These are phyloP conservation scores for Colostygia pectinataria DNA, from an alignment of 2,888 invertebrate genomes.

Conservation along the genomic window DNA sequence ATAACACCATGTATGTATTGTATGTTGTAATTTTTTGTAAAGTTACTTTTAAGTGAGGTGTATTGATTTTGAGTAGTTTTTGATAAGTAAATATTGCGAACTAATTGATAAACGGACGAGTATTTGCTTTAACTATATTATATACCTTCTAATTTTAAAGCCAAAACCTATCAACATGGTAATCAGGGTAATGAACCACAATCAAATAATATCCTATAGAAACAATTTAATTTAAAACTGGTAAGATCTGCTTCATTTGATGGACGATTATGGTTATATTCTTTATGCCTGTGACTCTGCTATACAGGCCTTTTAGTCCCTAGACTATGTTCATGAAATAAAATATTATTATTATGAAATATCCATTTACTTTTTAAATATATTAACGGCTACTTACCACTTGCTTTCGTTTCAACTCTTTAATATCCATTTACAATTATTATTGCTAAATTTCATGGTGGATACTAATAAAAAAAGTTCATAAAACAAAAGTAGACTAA, in stretches of 20 bases:
- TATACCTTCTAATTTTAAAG: constrained; percentile 27
- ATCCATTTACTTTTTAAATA: too few relatives aligned
- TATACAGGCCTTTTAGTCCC: too few relatives aligned
- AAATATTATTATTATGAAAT: too few relatives aligned
- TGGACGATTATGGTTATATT: background rate
- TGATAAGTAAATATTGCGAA: constrained; percentile 79
- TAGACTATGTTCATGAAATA: too few relatives aligned
- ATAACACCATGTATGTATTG: constrained; percentile 55
- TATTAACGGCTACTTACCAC: too few relatives aligned
- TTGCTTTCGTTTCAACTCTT: too few relatives aligned
- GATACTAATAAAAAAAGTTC: too few relatives aligned
- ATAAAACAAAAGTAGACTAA: too few relatives aligned
- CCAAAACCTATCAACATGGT: constrained; percentile 54
- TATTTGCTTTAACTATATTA: constrained; percentile 41
- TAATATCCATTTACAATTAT: too few relatives aligned
- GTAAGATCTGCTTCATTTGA: background rate
- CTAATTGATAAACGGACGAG: constrained; percentile 67
- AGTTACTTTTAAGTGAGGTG: constrained; percentile 70
- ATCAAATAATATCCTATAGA: constrained; percentile 6
- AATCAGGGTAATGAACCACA: constrained; percentile 68
- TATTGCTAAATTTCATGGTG: too few relatives aligned
- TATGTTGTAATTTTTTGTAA: constrained; percentile 78
- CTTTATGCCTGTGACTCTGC: too few relatives aligned
- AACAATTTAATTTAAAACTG: background rate
- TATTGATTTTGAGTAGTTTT: constrained; percentile 78